These are phyloP conservation scores for Sardinella longiceps DNA, from an alignment of 2,797 vertebrate species.

Conservation along the genomic window DNA sequence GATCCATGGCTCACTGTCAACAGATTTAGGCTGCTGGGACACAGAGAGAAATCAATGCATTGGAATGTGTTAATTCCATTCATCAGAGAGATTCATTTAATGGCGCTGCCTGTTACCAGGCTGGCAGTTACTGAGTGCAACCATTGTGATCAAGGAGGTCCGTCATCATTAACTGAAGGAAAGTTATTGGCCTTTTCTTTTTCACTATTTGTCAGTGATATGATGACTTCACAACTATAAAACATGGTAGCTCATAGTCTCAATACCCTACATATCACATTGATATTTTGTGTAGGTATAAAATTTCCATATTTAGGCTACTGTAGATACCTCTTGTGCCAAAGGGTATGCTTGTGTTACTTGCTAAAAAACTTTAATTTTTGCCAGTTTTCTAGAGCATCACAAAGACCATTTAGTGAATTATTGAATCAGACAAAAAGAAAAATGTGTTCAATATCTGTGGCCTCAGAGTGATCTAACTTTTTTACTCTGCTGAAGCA, in stretches of 20 bases:
- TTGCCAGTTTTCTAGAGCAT: background rate
- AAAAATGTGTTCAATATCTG: background rate
- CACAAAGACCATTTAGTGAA: background rate
- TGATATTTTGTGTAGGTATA: too few species aligned
- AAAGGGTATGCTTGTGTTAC: background rate
- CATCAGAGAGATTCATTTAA: background rate
- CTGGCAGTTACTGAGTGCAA: background rate
- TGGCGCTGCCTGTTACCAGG: background rate
- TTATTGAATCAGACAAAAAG: background rate
- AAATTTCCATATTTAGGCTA: too few species aligned
- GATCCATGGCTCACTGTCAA: background rate
- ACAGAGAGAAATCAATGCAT: background rate
- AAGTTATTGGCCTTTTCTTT: background rate
- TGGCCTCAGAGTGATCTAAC: background rate
- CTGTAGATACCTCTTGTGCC: background rate
- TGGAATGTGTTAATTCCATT: background rate
- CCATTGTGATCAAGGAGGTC: background rate
- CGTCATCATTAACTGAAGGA: background rate
- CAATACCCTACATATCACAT: too few species aligned
- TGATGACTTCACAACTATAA: background rate
- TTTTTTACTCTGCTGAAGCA: constrained; percentile 46
- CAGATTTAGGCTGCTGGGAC: background rate
- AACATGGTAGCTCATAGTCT: background rate
- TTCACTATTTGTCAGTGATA: background rate
- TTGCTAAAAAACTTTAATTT: background rate